phyloP scores from a whole-genome alignment of 2,113 vertebrate genomes.

The Toxotes jaculatrix region DNA sequence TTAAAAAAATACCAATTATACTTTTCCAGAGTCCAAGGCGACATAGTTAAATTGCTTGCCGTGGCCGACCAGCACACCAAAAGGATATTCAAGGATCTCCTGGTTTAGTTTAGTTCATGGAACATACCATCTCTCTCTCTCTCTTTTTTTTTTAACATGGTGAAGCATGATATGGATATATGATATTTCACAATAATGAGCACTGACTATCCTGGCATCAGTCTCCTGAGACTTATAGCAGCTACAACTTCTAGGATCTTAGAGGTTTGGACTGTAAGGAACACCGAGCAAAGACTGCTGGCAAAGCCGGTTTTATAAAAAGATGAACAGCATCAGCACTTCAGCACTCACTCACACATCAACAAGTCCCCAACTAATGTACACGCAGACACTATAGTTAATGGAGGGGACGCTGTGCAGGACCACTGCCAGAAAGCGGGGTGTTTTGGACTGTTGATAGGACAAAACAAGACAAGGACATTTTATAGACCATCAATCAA shows the following conservation, averaged over 20 bases:
- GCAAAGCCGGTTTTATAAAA: slow-evolving; percentile 81
- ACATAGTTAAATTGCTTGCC: too few species aligned
- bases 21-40: too few species aligned
- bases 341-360: slow-evolving; percentile 4
- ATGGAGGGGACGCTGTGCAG: slow-evolving; percentile 2
- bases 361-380: not conserved
- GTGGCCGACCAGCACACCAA: too few species aligned
- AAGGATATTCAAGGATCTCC: too few species aligned
- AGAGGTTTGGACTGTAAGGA: slow-evolving; percentile 55
- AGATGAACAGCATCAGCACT: slow-evolving; percentile 60
- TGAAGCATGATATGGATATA: not conserved
- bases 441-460: not conserved
- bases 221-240: not conserved
- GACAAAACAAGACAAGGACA: too few species aligned
- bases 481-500: too few species aligned
- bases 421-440: not conserved
- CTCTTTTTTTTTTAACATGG: not conserved
- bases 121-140: not conserved
- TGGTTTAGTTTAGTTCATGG: not conserved
- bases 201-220: not conserved
- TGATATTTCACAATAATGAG: slow-evolving; percentile 23
- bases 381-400: not conserved
- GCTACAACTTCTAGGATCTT: slow-evolving; percentile 24
- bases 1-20: too few species aligned
- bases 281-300: slow-evolving; percentile 68